Base-by-base conservation (phyloP, 1,140 invertebrate genomes). In the Aphidius gifuensis region DNA sequence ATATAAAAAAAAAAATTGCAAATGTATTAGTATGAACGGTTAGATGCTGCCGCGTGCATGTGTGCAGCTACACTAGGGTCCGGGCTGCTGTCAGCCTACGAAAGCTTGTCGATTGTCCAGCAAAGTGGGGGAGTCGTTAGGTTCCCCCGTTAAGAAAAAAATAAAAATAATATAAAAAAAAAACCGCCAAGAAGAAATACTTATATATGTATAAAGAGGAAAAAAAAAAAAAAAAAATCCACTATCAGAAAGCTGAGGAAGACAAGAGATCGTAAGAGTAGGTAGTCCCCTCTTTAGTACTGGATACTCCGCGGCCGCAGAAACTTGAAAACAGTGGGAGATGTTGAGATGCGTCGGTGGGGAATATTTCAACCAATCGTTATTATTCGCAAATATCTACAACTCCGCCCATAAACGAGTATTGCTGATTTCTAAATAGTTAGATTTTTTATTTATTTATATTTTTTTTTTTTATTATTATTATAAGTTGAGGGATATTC, bases 21-120 rank as follows among this genome's bases (percentile, higher is more conserved):
- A 67, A 67, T 65, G 66, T 68, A 63, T 61, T 58, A 62, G 64
- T 68, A 62, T 57, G 64, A 64, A 62, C 71, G 73, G 68, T 73
- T 73, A 73, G 79, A 79, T 80, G 79, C 74, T 80, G 72, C 78
- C 78, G 77, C 79, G 74, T 80, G 76, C 78, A 81, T 80, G 80
- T 79, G 77, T 79, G 76, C 79, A 80, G 78, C 78, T 74, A 80
- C 74, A 77, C 75, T 76, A 77, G 70, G 64, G 67, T 63, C 69
- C 65, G 69, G 64, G 69, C 73, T 66, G 69, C 69, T 55, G 68
- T 62, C 69, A 66, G 69, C 67, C 70, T 70, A 73, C 70, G 68
- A 69, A 71, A 69, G 70, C 59, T 69, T 64, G 64, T 55, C 68
- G 71, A 64, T 66, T 68, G 69, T 67, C 69, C 61, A 67, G 68